Conservation (phyloP, 1,140 invertebrate species). For the Ceratina japonica region DNA sequence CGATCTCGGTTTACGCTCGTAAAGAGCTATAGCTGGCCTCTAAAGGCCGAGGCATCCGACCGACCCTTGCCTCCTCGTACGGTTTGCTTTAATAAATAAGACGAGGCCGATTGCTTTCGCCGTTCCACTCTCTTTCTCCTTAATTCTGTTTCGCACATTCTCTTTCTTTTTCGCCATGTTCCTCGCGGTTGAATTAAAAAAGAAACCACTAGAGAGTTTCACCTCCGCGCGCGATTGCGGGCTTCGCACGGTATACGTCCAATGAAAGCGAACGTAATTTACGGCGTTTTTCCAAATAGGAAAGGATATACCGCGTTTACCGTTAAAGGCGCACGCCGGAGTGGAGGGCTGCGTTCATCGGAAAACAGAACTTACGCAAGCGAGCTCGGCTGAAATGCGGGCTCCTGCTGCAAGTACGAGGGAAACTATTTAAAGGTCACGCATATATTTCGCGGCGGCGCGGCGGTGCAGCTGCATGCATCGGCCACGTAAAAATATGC, state of each 20-base stretch:
- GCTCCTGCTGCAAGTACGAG: conserved; percentile 34
- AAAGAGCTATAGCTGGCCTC: conserved; percentile 52
- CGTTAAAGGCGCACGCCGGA: conserved; percentile 4
- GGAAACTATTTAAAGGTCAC: conserved; percentile 46
- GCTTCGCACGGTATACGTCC: background rate
- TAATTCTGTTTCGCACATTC: conserved; percentile 19
- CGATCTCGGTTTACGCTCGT: conserved; percentile 58
- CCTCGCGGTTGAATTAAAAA: background rate
- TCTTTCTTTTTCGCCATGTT: background rate
- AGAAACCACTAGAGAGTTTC: background rate
- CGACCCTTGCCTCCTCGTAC: conserved; percentile 42
- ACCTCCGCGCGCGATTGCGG: background rate
- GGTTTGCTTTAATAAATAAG: conserved; percentile 56
- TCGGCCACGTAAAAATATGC: conserved; percentile 44
- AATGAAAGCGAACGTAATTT: background rate
- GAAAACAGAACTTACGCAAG: conserved; percentile 50
- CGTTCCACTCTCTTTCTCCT: background rate
- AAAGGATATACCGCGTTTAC: conserved; percentile 5
- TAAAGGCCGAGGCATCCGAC: conserved; percentile 53
- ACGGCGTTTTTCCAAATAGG: background rate
- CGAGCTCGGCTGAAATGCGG: conserved; percentile 38
- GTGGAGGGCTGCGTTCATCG: conserved; percentile 22
- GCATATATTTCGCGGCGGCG: conserved; percentile 37
- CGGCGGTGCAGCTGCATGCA: conserved; percentile 41
- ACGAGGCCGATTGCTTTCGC: conserved; percentile 41